These are phyloP conservation scores for Tachina fera DNA, from an alignment of 2,888 invertebrate species.

Conservation along the genomic window DNA sequence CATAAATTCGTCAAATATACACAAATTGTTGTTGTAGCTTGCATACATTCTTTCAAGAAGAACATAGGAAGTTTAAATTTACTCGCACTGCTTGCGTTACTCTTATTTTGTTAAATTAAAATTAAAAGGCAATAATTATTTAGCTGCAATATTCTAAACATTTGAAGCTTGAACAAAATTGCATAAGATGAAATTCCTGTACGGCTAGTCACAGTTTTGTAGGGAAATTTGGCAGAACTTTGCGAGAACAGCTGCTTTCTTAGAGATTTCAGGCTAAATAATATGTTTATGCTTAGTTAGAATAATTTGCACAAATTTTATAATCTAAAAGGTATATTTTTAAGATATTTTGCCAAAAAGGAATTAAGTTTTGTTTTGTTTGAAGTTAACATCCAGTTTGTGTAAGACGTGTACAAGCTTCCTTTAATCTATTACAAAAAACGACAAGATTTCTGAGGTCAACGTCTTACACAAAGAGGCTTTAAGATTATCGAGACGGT, in stretches of 20 bases:
- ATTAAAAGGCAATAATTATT: constrained; percentile 41
- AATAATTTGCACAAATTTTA: too few relatives aligned
- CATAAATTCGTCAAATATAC: not conserved
- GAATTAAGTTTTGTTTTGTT: too few relatives aligned
- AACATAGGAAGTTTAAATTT: constrained; percentile 61
- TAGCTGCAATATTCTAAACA: constrained; percentile 1
- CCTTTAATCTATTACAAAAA: too few relatives aligned
- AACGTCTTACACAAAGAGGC: too few relatives aligned
- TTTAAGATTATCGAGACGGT: too few relatives aligned
- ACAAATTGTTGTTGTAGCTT: not conserved
- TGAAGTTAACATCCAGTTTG: too few relatives aligned
- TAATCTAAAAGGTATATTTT: too few relatives aligned
- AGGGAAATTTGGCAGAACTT: not conserved
- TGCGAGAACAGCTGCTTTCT: not conserved
- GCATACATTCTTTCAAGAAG: constrained; percentile 19
- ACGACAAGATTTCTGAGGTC: too few relatives aligned
- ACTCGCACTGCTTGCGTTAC: constrained; percentile 9
- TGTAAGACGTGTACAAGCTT: too few relatives aligned
- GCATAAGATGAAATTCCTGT: constrained; percentile 2
- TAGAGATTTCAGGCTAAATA: too few relatives aligned
- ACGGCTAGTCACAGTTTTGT: constrained; percentile 35
- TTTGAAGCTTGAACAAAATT: constrained; percentile 41
- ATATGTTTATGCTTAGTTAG: too few relatives aligned
- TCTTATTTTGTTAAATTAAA: constrained; percentile 35
- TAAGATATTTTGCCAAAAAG: too few relatives aligned